Evolutionary conservation across 1,140 invertebrate genomes (phyloP), one percentile per base, ranked within the genome.

Genomic region (Tenebrio molitor): DNA sequence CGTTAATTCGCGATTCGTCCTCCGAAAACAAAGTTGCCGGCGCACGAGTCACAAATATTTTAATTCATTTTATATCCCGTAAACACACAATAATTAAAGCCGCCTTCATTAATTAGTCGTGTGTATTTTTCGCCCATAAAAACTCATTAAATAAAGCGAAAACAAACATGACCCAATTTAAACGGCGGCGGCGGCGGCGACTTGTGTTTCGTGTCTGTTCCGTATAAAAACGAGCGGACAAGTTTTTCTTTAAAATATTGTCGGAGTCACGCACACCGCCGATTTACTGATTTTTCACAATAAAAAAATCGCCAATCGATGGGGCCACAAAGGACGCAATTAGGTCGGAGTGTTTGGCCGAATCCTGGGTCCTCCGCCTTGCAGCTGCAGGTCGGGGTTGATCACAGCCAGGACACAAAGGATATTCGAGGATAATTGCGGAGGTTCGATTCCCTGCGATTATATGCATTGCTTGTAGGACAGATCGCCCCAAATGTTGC

Each of bases 351-450:
- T 23, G 25, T 46, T 58, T 58, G 25, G 50, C 29, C 2, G 12
- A 58, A 10, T 50, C 44, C 44, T 50, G 7, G 4, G 44, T 58
- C 50, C 50, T 58, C 15, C 15, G 16, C 19, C 19, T 58, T 58
- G 50, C 50, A 58, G 50, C 23, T 58, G 23, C 23, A 29, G 23
- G 21, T 58, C 23, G 50, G 25, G 8, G 8, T 29, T 58, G 50
- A 58, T 58, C 50, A 58, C 50, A 58, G 50, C 50, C 29, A 29
- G 50, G 50, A 58, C 50, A 58, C 50, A 58, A 58, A 58, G 50
- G 50, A 53, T 53, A 23, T 15, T 53, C 46, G 8, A 8, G 14
- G 46, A 58, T 58, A 58, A 58, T 58, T 58, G 50, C 50, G 1
- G 23, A 25, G 21, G 50, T 58, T 58, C 50, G 25, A 58, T 58